Evolutionary conservation across 2,888 invertebrate species (phyloP).

Genomic region (Mechanitis messenoides): DNA sequence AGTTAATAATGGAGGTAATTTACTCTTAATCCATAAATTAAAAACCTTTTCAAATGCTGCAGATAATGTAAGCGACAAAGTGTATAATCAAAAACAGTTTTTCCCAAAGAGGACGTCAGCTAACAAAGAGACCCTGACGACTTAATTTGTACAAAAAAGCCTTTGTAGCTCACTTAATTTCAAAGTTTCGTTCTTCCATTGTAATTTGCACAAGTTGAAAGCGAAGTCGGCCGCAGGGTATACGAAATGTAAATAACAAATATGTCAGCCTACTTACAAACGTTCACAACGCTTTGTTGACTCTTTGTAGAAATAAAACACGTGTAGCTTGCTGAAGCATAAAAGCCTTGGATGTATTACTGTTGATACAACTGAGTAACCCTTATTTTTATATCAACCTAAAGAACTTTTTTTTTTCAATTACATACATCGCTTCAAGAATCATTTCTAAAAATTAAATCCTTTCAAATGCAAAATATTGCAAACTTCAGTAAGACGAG

Average conservation of each 20-base stretch:
- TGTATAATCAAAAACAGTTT: background rate
- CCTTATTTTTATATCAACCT: background rate
- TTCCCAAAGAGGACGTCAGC: background rate
- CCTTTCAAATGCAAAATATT: no score
- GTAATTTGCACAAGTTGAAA: conserved; percentile 25
- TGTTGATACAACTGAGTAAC: background rate
- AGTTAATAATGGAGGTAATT: no score
- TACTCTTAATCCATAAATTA: no score
- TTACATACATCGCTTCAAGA: no score
- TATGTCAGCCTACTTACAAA: conserved; percentile 21
- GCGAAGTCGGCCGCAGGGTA: conserved; percentile 20
- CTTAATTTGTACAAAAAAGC: conserved; percentile 2
- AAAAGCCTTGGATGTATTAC: conserved; percentile 1
- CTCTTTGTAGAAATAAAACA: conserved; percentile 6
- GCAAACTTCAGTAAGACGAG: no score
- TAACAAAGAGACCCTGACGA: conserved; percentile 6
- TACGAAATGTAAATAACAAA: conserved; percentile 23
- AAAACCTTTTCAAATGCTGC: background rate
- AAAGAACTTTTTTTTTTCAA: no score
- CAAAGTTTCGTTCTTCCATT: conserved; percentile 21
- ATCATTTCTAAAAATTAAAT: no score
- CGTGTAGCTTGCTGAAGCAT: conserved; percentile 5
- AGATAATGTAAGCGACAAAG: background rate
- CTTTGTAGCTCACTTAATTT: conserved; percentile 21
- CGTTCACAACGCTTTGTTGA: conserved; percentile 6